A percentile compares a stretch with the other conserved stretches of the same genome.
Evolutionary conservation across 1,140 invertebrate species (phyloP).

Genomic region (Bombyx mandarina): DNA sequence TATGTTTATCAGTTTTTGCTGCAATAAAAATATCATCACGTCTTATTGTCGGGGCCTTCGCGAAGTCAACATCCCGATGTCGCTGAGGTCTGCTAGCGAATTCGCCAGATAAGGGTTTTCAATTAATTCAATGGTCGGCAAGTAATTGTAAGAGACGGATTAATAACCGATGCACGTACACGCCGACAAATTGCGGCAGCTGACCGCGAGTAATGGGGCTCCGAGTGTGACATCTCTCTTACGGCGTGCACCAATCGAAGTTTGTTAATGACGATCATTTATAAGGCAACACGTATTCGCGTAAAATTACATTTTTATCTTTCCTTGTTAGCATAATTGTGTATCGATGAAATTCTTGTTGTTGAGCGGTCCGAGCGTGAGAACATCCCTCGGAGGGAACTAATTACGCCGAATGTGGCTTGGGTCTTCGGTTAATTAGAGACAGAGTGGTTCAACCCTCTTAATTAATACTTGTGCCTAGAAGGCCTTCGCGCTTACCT

Average conservation of each 20-base stretch:
- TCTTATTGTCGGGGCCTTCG: conserved; percentile 21
- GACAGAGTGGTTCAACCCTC: conserved; percentile 61
- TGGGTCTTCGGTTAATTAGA: conserved; percentile 68
- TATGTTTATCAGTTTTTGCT: conserved; percentile 25
- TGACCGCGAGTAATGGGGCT: conserved; percentile 30
- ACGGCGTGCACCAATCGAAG: conserved; percentile 6
- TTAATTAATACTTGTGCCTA: conserved; percentile 66
- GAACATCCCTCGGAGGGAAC: conserved; percentile 61
- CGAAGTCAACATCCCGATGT: conserved; percentile 28
- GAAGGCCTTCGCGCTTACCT: conserved; percentile 48
- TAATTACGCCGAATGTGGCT: conserved; percentile 64
- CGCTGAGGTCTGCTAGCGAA: conserved; percentile 25
- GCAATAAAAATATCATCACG: conserved; percentile 26
- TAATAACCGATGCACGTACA: conserved; percentile 54
- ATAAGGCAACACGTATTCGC: not conserved
- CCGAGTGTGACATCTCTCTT: conserved; percentile 38
- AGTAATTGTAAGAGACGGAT: conserved; percentile 47
- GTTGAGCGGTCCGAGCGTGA: conserved; percentile 49
- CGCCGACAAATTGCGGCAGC: conserved; percentile 51
- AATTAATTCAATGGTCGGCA: conserved; percentile 45
- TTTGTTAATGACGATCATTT: not conserved
- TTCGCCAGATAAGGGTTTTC: conserved; percentile 42
- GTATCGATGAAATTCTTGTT: conserved; percentile 49
- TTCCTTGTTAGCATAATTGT: conserved; percentile 39
- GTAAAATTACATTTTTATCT: conserved; percentile 12